These are phyloP conservation scores for Halocynthia aurantium DNA, from an alignment of 23 tunicate genomes.

Conservation along the genomic window DNA sequence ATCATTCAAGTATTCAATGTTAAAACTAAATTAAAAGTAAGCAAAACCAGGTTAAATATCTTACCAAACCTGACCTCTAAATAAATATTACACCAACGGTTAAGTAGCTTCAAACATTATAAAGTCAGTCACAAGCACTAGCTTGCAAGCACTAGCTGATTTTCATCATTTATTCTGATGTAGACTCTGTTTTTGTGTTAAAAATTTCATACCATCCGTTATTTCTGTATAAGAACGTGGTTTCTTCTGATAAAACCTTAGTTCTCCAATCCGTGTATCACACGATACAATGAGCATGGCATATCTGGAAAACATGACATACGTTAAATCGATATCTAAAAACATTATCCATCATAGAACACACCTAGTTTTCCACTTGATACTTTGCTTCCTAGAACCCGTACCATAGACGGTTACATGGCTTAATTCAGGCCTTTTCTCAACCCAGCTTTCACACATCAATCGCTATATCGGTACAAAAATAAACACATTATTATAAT, in stretches of 20 bases:
- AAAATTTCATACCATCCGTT: slow-evolving; percentile 12
- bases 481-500: neutral
- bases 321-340: neutral
- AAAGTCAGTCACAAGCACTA: too few relatives aligned
- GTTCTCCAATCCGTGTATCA: slow-evolving; percentile 10
- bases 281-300: slow-evolving; percentile 25
- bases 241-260: slow-evolving; percentile 29
- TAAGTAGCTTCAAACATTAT: too few relatives aligned
- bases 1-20: too few relatives aligned
- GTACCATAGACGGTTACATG: slow-evolving; percentile 17
- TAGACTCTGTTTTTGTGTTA: too few relatives aligned
- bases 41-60: too few relatives aligned
- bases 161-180: too few relatives aligned
- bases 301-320: neutral
- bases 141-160: too few relatives aligned
- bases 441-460: slow-evolving; percentile 29
- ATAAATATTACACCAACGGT: too few relatives aligned
- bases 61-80: too few relatives aligned
- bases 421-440: slow-evolving; percentile 22
- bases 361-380: slow-evolving; percentile 25
- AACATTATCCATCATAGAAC: neutral
- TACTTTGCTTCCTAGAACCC: slow-evolving; percentile 3
- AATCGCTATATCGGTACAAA: slow-evolving; percentile 4
- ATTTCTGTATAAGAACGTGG: slow-evolving; percentile 28
- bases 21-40: too few relatives aligned